phyloP scores from a whole-genome alignment of 1,140 invertebrate species.

The Neomicropteryx cornuta region DNA sequence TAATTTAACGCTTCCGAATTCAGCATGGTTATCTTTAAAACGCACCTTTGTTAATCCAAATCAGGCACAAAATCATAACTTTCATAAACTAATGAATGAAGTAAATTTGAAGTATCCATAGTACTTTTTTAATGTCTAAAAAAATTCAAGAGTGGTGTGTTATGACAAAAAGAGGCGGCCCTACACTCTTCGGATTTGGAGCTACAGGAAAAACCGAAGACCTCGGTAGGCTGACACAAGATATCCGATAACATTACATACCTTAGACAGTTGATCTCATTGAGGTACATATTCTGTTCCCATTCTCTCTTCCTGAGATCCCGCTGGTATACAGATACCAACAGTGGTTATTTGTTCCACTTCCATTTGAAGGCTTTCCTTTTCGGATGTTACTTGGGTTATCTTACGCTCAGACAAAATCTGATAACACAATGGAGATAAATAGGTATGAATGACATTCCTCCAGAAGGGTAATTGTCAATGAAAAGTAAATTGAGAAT shows the following conservation, averaged over 20 bases:
- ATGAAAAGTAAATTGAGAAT: neutral
- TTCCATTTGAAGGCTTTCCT: slow-evolving; percentile 24
- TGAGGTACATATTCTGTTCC: slow-evolving; percentile 21
- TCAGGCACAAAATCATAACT: too few species aligned
- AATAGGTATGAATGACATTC: neutral
- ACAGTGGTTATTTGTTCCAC: slow-evolving; percentile 24
- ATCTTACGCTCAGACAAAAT: slow-evolving; percentile 26
- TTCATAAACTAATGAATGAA: too few species aligned
- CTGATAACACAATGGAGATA: slow-evolving; percentile 11
- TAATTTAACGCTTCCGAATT: too few species aligned
- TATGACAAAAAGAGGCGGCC: neutral
- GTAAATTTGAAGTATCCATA: too few species aligned
- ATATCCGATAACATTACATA: slow-evolving; percentile 17
- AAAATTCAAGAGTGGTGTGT: neutral
- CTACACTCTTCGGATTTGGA: slow-evolving; percentile 12
- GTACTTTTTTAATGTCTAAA: neutral
- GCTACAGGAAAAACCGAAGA: neutral
- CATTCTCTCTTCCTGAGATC: slow-evolving; percentile 23
- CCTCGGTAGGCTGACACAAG: neutral
- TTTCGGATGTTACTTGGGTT: slow-evolving; percentile 24
- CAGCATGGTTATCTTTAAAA: too few species aligned
- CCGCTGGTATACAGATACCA: slow-evolving; percentile 23
- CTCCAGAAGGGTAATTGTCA: neutral
- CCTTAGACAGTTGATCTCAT: slow-evolving; percentile 20
- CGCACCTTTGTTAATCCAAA: too few species aligned